Base-by-base conservation (phyloP, 1,140 invertebrate species). In the Sinella curviseta region DNA sequence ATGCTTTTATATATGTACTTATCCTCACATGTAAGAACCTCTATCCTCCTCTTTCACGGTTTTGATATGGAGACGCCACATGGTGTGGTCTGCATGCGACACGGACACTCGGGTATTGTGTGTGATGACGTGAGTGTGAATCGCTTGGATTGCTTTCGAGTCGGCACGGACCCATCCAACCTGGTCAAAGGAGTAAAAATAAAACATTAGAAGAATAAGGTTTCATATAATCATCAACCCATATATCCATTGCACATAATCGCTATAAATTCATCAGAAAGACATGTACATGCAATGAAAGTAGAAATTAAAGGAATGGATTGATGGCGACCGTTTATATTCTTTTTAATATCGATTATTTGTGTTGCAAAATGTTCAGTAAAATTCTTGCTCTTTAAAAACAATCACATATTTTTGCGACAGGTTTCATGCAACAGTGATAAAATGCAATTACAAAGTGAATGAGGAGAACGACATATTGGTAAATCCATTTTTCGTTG, bases 111-210 rank as follows among this genome's bases (percentile, higher is more conserved):
- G 74, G n/a, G 87, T 84, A 79, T 88, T 88, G 70, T 87, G 84
- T 0, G 87, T 86, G 75, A 88, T 87, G 16, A 88, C 87, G 55
- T 85, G 85, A 77, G 85, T 85, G 74, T 88, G 87, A 54, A 88
- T 85, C n/a, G 88, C 87, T 39, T 87, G 84, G 74, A 87, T 84
- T 57, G 75, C 75, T 80, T 87, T 88, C 0, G 86, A 86, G 77
- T 88, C 87, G 8, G 85, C 85, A 78, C 88, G 86, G 48, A 88
- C 86, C 88, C 88, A 88, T 0, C 86, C 88, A 24, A 88, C 87
- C 88, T 88, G 76, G n/a, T 73, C 3, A 36, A 77, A 81, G n/a
- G n/a, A n/a, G n/a, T n/a, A n/a, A n/a, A 84, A 73, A 31, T 74
- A n/a, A n/a, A n/a, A n/a, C n/a, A n/a, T n/a, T n/a, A n/a, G n/a